Percentiles rank a stretch among this genome's conserved stretches.
Conservation (phyloP, 2,888 invertebrate genomes). For the Pseudoips prasinana region DNA sequence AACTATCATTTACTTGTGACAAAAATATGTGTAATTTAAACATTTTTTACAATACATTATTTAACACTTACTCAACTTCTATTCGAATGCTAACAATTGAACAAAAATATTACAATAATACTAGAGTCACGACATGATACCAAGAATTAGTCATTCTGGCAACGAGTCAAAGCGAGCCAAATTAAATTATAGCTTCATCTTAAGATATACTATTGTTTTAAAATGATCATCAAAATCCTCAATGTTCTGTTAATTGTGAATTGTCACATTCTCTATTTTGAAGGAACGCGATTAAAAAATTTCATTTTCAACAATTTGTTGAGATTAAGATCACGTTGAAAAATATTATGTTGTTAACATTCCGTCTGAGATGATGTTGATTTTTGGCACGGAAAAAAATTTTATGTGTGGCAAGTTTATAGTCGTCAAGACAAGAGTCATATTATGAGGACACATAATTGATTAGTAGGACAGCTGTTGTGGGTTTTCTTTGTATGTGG, state of each 20-base stretch:
- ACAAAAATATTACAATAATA: constrained; percentile 61
- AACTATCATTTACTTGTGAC: constrained; percentile 8
- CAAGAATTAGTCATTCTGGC: constrained; percentile 76
- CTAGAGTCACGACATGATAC: constrained; percentile 56
- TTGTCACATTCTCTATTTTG: constrained; percentile 50
- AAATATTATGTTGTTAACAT: constrained; percentile 78
- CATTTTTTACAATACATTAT: constrained; percentile 34
- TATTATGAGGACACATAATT: constrained; percentile 71
- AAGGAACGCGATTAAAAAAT: constrained; percentile 59
- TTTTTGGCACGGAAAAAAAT: constrained; percentile 71
- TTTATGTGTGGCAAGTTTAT: constrained; percentile 70
- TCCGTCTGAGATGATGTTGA: constrained; percentile 68
- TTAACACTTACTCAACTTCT: constrained; percentile 42
- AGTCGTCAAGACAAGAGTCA: constrained; percentile 67
- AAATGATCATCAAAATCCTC: constrained; percentile 53
- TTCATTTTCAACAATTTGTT: constrained; percentile 72
- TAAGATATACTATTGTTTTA: constrained; percentile 67
- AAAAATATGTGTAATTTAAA: constrained; percentile 16
- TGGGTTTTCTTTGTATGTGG: constrained; percentile 42
- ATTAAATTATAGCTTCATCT: constrained; percentile 64
- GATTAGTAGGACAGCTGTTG: constrained; percentile 72
- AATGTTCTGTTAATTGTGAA: constrained; percentile 43
- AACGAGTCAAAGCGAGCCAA: constrained; percentile 64
- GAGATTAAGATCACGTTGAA: constrained; percentile 69
- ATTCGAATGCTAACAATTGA: constrained; percentile 50